Evolutionary conservation across 2,113 vertebrate species (phyloP), one percentile per base, ranked within the genome.

Genomic region (Leptobrachium ailaonicum): DNA sequence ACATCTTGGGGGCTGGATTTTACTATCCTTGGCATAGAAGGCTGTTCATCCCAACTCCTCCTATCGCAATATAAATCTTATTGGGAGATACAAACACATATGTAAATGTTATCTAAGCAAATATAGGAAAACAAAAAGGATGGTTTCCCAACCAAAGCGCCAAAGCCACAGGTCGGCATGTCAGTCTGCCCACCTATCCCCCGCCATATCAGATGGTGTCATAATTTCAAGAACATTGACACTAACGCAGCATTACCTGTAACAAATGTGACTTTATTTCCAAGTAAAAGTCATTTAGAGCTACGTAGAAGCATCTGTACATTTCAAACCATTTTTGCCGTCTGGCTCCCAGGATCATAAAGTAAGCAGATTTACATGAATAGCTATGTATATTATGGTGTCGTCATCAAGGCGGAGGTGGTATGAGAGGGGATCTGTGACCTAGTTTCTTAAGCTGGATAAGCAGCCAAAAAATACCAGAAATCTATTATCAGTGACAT

Each of bases 301-400:
- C 56, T 14, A 60, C 56, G 9, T 60, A 60, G 56, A 60, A 60
- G 56, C 56, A 14, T 60, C 56, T 7, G 56, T 2, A 14, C 13
- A 60, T 60, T 60, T 64, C 40, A 64, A n/a, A 64, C n/a, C 6
- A 8, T 64, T 20, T 20, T 82, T 87, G 45, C 85, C 83, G 94
- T 94, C 92, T 92, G 43, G 13, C 14, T 47, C 97, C 97, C 96
- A 93, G 94, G 94, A 92, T 91, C 88, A 87, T 94, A 98, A 96
- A 97, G 96, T 97, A 96, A 94, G 92, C 92, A 94, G 95, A 97
- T 96, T 95, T 94, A 96, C 95, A 94, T 96, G 94, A 96, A 91
- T 94, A 20, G 68, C 10, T 43, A 44, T 5, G 43, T 45, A 20
- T 50, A 68, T 42, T 43, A 70, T 47, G n/a, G n/a, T 60, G 9